Evolutionary conservation across 2,888 invertebrate genomes (phyloP).

Genomic region (Baccha elongata): DNA sequence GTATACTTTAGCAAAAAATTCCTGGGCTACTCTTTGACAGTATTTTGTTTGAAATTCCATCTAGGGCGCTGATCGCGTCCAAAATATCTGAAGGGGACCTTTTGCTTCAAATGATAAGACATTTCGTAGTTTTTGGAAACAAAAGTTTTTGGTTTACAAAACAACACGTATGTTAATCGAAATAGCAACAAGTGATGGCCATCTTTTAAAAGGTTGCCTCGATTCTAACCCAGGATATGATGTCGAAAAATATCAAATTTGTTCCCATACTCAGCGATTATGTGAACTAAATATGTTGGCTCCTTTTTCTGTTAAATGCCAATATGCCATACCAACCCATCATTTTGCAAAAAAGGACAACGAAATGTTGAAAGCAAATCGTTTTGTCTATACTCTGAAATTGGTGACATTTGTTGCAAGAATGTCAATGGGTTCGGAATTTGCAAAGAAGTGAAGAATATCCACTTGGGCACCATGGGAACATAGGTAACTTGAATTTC

Average conservation of each 20-base stretch:
- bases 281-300: conserved; percentile 22
- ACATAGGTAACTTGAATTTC: conserved; percentile 74
- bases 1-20: too few species aligned
- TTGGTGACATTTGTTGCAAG: conserved; percentile 48
- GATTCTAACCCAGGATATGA: too few species aligned
- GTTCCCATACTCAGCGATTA: conserved; percentile 14
- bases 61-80: too few species aligned
- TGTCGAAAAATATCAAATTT: conserved; percentile 5
- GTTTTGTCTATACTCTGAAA: conserved; percentile 43
- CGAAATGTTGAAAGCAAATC: conserved; percentile 10
- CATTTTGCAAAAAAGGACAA: conserved; percentile 42
- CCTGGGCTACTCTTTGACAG: too few species aligned
- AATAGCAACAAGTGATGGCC: too few species aligned
- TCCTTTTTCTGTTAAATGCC: conserved; percentile 45
- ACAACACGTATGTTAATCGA: too few species aligned
- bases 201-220: too few species aligned
- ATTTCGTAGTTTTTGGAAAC: too few species aligned
- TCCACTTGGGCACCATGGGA: conserved; percentile 74
- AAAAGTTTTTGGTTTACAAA: too few species aligned
- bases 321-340: conserved; percentile 23
- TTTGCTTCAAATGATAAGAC: too few species aligned
- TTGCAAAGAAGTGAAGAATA: conserved; percentile 57
- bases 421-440: conserved; percentile 59
- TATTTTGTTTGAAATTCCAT: too few species aligned
- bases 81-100: too few species aligned